Evolutionary conservation across 2,113 vertebrate species (phyloP), one percentile per base, ranked within the genome.

Genomic region (Typhlomys cinereus): DNA sequence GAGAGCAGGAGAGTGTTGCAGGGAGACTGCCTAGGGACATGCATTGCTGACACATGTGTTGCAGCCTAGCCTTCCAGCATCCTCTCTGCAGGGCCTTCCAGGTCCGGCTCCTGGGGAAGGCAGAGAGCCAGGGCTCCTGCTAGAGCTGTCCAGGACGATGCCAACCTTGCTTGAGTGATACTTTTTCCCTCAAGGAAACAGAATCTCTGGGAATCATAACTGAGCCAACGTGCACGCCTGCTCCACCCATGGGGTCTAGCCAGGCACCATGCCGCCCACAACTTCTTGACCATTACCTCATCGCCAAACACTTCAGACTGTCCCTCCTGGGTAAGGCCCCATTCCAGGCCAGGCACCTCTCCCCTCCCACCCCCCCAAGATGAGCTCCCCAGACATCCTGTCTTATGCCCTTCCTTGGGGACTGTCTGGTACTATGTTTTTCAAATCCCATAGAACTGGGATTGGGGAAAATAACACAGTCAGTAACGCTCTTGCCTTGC

Each of bases 241-340:
- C 74, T 61, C 81, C 52, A 21, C 83, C 62, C 82, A 52, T 57
- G 0, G 1, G 2, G 41, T 23, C 81, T 88, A 75, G 69, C 88
- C 14, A 23, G 91, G 52, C 7, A 7, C 34, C 31, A 12, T 18
- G 84, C 31, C 17, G 61, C 31, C 75, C 75, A 23, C 0, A 20
- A 50, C 71, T 70, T 88, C 10, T 50, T 92, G 92, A 64, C 88
- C 75, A 25, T 95, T 85, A 96, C 93, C 90, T 96, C 94, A 96
- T 73, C 69, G 78, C 85, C 93, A 84, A 92, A 59, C 61, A 48
- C 76, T 6, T 15, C 50, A 46, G 90, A 52, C 87, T 74, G 59
- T 69, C 70, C 52, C 61, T 41, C 62, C 76, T n/a, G 7, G 17
- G 2, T 0, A 41, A 41, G 46, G 29, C 31, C 34, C 83, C 31